phyloP scores from a whole-genome alignment of 2,797 vertebrate species.

The Tangara arthus region DNA sequence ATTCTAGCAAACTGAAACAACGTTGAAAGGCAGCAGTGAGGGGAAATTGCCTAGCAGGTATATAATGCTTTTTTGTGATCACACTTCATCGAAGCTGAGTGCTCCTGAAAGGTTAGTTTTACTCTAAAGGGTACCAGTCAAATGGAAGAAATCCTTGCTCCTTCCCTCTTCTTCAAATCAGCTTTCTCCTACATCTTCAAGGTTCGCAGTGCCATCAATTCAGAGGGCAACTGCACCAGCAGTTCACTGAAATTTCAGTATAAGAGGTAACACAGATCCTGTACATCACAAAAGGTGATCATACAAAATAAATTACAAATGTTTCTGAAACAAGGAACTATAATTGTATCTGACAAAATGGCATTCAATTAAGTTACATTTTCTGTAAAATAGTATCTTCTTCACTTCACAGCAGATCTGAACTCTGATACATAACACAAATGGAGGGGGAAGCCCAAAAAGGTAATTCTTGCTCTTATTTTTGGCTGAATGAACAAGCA shows the following conservation, averaged over 20 bases:
- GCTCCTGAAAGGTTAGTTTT: neutral
- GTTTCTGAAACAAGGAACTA: neutral
- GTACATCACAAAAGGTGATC: neutral
- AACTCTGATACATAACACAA: neutral
- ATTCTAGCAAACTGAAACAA: neutral
- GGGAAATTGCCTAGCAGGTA: neutral
- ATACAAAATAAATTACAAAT: neutral
- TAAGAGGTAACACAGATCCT: neutral
- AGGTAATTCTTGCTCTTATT: neutral
- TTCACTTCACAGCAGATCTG: neutral
- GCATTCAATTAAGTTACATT: neutral
- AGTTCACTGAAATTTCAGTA: neutral
- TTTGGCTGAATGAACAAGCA: neutral
- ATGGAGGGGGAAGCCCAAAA: neutral
- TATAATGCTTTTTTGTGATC: neutral
- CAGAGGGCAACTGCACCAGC: neutral
- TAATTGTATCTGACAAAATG: neutral
- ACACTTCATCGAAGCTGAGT: neutral
- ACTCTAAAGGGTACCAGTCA: neutral
- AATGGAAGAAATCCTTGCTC: neutral
- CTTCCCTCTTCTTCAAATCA: neutral
- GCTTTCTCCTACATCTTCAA: neutral
- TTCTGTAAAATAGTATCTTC: neutral
- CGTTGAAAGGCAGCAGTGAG: accelerated
- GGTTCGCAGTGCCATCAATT: neutral